phyloP scores from a whole-genome alignment of 2,113 vertebrate genomes.

The Copsychus sechellarum region DNA sequence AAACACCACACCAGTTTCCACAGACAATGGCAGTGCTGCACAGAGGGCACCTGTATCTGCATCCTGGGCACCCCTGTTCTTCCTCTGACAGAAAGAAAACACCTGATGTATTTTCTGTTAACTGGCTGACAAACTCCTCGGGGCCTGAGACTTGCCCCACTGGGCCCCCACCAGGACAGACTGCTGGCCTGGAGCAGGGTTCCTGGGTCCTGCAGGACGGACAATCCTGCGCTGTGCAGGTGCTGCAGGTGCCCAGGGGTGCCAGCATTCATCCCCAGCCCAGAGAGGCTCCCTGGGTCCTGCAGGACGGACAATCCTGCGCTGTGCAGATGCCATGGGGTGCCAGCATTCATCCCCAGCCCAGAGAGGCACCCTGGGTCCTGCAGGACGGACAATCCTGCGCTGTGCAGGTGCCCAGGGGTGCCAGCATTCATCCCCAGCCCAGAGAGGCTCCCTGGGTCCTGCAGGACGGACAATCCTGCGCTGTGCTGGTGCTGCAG shows the following conservation, averaged over 20 bases:
- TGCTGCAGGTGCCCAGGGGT: slow-evolving; percentile 83
- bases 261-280: background rate
- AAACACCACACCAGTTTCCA: background rate
- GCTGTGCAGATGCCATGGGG: slow-evolving; percentile 75
- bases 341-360: background rate
- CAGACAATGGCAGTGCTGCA: background rate
- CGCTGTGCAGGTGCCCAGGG: slow-evolving; percentile 85
- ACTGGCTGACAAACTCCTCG: background rate
- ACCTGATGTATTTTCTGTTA: background rate
- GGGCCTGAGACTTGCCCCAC: background rate
- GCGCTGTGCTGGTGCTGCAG: slow-evolving; percentile 80
- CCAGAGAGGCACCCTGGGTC: background rate
- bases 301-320: slow-evolving; percentile 77
- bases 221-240: slow-evolving; percentile 82
- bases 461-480: slow-evolving; percentile 77
- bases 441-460: background rate
- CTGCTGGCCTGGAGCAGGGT: background rate
- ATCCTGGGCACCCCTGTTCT: background rate
- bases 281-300: background rate
- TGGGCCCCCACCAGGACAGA: background rate
- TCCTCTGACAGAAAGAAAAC: background rate
- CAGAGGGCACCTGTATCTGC: background rate
- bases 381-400: slow-evolving; percentile 37
- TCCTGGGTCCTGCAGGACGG: slow-evolving; percentile 44
- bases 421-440: slow-evolving; percentile 11